Base-by-base conservation (phyloP, 2,797 vertebrate species). In the Crenuchus spilurus region DNA sequence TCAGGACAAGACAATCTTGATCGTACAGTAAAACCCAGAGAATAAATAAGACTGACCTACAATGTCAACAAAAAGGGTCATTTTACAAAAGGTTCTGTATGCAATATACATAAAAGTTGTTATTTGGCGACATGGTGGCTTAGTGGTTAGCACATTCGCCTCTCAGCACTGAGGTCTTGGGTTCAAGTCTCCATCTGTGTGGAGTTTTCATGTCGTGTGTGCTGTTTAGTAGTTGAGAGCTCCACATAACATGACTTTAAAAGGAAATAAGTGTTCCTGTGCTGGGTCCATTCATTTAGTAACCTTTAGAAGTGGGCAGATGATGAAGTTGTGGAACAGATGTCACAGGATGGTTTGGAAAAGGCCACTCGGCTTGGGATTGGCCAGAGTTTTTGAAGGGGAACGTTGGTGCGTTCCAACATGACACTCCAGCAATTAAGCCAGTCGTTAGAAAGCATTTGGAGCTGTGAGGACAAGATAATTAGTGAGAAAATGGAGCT, bases 241-340 rank as follows among this genome's bases (percentile, higher is more conserved):
- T 63, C 14, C 42, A 42, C 63, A 49, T 46, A 60, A 61, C 41
- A 41, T 6, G n/a, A 67, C 35, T 80, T 73, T 70, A 9, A 58
- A 81, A 18, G 70, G 39, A 54, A 61, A 71, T 62, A 70, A 70
- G 49, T 58, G 41, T 65, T 35, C 13, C 70, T 64, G 2, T 14
- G 9, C 49, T 16, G 22, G n/a, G 71, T 71, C 69, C 16, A 26
- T 75, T 85, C 76, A 49, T 30, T 83, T 82, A 80, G 70, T 87
- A 91, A 91, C 88, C 90, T 91, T 92, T 91, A 87, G 87, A 91
- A 74, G 84, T 67, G 90, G 89, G 88, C 88, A 88, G 91, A 91
- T 87, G 83, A 83, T 62, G 57, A 77, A 46, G 78, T 79, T 84
- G 84, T 54, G 69, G 90, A 90, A 84, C 85, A 88, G 87, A 90